Evolutionary conservation across 2,888 invertebrate genomes (phyloP).

Genomic region (Rapana venosa): DNA sequence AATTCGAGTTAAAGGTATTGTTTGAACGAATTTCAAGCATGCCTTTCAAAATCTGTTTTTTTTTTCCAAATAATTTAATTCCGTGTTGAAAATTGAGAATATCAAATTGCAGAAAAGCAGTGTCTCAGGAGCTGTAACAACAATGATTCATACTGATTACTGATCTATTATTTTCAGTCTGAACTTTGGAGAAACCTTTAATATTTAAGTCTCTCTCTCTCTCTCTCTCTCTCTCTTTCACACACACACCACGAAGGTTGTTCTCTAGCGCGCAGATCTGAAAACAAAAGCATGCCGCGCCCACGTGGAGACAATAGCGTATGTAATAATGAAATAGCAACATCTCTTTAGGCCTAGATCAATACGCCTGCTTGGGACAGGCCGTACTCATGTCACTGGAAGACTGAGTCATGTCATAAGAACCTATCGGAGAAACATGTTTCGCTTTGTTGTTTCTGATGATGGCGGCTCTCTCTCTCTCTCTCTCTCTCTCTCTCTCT

Average conservation of each 20-base stretch:
- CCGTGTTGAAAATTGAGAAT: no score
- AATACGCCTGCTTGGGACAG: background rate
- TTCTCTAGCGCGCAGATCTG: background rate
- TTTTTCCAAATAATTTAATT: no score
- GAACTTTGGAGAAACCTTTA: no score
- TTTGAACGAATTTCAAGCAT: no score
- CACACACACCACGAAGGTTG: background rate
- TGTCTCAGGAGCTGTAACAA: no score
- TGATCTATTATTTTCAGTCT: no score
- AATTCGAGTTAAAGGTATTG: no score
- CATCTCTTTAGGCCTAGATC: background rate
- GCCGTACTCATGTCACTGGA: background rate
- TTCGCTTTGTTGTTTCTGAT: background rate
- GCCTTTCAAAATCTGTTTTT: no score
- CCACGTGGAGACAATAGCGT: background rate
- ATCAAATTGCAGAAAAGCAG: no score
- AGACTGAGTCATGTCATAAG: background rate
- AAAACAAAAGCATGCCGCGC: background rate
- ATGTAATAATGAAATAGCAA: background rate
- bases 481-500: conserved; percentile 14
- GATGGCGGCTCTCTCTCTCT: background rate
- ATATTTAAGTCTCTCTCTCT: no score
- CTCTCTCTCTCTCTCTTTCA: no score
- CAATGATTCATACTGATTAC: no score
- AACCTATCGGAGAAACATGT: background rate